These are phyloP conservation scores for Panorpa germanica DNA, from an alignment of 2,888 invertebrate species.

Conservation along the genomic window DNA sequence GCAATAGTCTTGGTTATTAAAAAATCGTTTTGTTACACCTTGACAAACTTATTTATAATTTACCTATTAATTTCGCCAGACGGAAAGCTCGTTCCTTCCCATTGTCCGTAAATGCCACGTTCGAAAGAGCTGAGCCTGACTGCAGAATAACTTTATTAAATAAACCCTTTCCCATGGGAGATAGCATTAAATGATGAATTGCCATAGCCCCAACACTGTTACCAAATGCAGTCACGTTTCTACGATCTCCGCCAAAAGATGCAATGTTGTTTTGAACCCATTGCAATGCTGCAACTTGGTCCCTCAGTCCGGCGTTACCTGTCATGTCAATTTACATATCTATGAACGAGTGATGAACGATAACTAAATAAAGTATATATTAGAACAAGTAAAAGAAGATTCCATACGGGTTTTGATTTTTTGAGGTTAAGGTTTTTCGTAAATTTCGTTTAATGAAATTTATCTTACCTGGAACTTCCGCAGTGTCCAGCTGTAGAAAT, in stretches of 20 bases:
- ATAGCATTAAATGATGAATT: constrained; percentile 9
- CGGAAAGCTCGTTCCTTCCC: too few relatives aligned
- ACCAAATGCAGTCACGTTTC: constrained; percentile 10
- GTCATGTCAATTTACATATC: too few relatives aligned
- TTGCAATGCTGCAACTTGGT: constrained; percentile 9
- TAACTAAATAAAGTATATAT: too few relatives aligned
- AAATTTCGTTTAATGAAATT: too few relatives aligned
- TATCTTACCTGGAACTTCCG: constrained; percentile 19
- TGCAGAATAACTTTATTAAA: constrained; percentile 10
- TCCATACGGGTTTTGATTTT: too few relatives aligned
- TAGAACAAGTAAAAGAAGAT: too few relatives aligned
- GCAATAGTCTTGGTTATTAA: too few relatives aligned
- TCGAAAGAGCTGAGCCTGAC: constrained; percentile 5
- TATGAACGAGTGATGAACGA: too few relatives aligned
- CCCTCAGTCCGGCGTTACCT: constrained; percentile 18
- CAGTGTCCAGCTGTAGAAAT: constrained; percentile 16
- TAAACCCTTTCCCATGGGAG: constrained; percentile 6
- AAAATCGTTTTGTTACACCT: too few relatives aligned
- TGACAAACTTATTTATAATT: too few relatives aligned
- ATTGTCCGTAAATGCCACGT: constrained; percentile 3
- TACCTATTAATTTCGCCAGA: too few relatives aligned
- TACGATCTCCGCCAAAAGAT: constrained; percentile 10
- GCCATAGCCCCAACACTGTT: constrained; percentile 9
- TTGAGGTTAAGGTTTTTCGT: too few relatives aligned
- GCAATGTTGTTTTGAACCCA: constrained; percentile 11